Evolutionary conservation across 2,797 vertebrate species (phyloP).

Genomic region (Pteronotus mesoamericanus): DNA sequence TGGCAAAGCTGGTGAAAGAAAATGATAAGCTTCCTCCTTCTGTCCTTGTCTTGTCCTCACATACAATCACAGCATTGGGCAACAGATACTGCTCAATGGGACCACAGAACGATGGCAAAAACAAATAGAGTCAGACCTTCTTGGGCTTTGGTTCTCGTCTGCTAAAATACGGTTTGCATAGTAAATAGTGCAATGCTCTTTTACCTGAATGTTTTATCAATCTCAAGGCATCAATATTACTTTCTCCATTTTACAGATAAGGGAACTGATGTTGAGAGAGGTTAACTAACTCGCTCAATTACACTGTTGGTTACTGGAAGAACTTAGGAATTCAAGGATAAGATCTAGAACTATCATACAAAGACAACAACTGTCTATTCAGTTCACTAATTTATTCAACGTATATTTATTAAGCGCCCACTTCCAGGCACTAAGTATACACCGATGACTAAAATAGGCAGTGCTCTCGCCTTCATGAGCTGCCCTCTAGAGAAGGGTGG

Average conservation of each 20-base stretch:
- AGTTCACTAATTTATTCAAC: background rate
- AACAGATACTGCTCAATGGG: rapidly evolving
- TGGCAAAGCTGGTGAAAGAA: background rate
- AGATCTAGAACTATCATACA: background rate
- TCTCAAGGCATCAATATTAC: background rate
- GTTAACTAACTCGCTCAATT: background rate
- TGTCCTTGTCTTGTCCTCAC: background rate
- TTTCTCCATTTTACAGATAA: background rate
- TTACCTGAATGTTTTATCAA: background rate
- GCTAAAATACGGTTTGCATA: background rate
- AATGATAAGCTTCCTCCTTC: rapidly evolving
- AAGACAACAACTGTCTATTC: background rate
- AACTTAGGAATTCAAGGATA: background rate
- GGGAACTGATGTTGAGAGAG: background rate
- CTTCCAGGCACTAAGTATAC: background rate
- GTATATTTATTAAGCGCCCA: background rate
- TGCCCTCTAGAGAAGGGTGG: background rate
- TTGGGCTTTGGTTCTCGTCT: background rate
- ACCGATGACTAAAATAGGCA: background rate
- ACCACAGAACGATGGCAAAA: background rate
- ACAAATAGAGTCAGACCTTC: background rate
- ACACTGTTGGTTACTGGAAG: background rate
- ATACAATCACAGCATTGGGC: background rate
- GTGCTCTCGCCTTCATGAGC: background rate
- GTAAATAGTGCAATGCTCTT: background rate